These are phyloP conservation scores for Mormyrus hasselquistii DNA, from an alignment of 2,797 vertebrate genomes.

Conservation along the genomic window DNA sequence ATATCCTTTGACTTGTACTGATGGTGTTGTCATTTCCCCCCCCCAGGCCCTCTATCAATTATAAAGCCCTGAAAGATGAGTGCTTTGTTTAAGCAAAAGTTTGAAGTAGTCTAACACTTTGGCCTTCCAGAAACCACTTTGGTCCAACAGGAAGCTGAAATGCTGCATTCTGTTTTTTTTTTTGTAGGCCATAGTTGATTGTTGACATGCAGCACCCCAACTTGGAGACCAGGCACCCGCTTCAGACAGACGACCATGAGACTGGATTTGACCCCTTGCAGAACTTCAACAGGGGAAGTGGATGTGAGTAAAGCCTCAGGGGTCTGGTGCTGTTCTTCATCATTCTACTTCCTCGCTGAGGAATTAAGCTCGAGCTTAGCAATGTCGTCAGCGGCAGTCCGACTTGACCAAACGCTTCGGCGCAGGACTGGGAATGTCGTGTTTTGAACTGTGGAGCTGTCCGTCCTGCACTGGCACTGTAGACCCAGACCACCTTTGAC, in stretches of 20 bases:
- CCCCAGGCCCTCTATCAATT: background rate
- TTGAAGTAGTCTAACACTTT: background rate
- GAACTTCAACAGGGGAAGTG: slow-evolving; percentile 70
- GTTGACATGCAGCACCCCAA: slow-evolving; percentile 82
- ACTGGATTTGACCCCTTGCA: slow-evolving; percentile 84
- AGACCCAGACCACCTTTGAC: background rate
- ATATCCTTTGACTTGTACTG: background rate
- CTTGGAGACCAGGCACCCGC: slow-evolving; percentile 82
- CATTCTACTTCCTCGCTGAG: background rate
- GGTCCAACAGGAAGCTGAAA: background rate
- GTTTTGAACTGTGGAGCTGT: background rate
- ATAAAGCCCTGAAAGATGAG: background rate
- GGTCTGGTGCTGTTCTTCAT: background rate
- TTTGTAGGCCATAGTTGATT: slow-evolving; percentile 30
- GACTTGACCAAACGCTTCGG: background rate
- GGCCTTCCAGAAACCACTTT: background rate
- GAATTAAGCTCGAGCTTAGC: background rate
- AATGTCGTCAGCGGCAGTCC: background rate
- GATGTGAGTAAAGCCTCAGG: slow-evolving; percentile 57
- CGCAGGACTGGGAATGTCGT: background rate
- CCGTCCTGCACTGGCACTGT: background rate
- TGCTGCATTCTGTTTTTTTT: background rate
- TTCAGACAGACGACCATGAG: slow-evolving; percentile 92
- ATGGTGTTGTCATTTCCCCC: background rate
- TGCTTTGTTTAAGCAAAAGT: background rate